phyloP scores from a whole-genome alignment of 2,797 vertebrate species.

The Myotis daubentonii region DNA sequence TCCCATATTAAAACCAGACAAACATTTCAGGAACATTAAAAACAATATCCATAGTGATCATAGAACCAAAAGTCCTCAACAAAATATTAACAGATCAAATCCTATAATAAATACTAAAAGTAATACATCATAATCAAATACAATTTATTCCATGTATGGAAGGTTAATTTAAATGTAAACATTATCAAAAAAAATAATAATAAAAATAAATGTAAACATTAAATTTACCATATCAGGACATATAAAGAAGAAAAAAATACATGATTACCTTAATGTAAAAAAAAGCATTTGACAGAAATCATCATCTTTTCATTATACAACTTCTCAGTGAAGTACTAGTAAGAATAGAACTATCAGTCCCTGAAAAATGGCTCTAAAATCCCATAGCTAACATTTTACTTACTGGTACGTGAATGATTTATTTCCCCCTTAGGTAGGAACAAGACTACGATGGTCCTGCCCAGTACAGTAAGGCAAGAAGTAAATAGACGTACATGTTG shows the following conservation, averaged over 20 bases:
- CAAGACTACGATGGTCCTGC: not conserved
- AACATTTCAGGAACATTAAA: not conserved
- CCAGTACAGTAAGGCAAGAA: not conserved
- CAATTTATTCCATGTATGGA: not conserved
- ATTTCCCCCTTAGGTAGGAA: not conserved
- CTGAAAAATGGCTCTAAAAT: not conserved
- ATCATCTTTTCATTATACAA: conserved; percentile 24
- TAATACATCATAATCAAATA: not conserved
- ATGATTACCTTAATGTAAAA: not conserved
- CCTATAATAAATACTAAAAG: not conserved
- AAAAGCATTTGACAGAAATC: not conserved
- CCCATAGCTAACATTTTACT: not conserved
- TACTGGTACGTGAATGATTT: not conserved
- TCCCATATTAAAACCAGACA: not conserved
- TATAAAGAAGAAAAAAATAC: not conserved
- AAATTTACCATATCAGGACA: not conserved
- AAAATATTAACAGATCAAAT: conserved; percentile 20
- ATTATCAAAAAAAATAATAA: too few relatives aligned
- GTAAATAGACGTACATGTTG: not conserved
- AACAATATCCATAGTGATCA: not conserved
- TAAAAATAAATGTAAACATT: conserved; percentile 15
- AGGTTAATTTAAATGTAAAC: not conserved
- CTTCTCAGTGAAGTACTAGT: not conserved
- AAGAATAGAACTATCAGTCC: not conserved
- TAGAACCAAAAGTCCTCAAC: not conserved